phyloP scores from a whole-genome alignment of 1,140 invertebrate species.

The Pachyrhynchus sulphureomaculatus region DNA sequence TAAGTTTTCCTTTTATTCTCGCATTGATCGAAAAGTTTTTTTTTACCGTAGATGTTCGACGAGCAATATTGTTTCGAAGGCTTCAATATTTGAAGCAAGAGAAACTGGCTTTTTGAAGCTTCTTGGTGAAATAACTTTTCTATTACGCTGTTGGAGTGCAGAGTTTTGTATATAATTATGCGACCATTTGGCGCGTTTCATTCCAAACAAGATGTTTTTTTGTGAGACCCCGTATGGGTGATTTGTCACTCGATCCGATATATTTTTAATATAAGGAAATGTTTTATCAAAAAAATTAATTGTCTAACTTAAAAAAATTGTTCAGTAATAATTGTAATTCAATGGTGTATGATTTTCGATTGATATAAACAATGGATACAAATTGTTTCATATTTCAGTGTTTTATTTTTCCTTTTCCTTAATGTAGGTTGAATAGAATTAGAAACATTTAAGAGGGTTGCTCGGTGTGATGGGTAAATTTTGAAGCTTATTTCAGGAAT shows the following conservation, averaged over 20 bases:
- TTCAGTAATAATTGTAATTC: conserved; percentile 44
- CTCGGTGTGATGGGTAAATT: too few relatives aligned
- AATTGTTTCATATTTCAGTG: conserved; percentile 48
- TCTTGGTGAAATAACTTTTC: background rate
- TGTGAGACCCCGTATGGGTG: conserved; percentile 22
- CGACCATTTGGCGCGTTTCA: conserved; percentile 39
- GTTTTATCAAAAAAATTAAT: conserved; percentile 4
- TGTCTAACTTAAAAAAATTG: conserved; percentile 29
- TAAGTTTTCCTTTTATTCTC: too few relatives aligned
- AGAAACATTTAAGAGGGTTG: too few relatives aligned
- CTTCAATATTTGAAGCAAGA: too few relatives aligned
- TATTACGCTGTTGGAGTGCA: background rate
- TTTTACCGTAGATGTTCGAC: too few relatives aligned
- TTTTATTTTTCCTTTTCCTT: conserved; percentile 26
- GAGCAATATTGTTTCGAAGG: too few relatives aligned
- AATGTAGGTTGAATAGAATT: too few relatives aligned
- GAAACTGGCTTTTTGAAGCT: background rate
- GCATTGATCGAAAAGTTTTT: too few relatives aligned
- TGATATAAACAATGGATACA: conserved; percentile 51
- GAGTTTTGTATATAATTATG: conserved; percentile 37
- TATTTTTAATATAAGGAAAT: conserved; percentile 36
- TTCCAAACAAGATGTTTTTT: conserved; percentile 38
- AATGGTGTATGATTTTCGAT: conserved; percentile 49
- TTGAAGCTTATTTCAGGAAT: too few relatives aligned
- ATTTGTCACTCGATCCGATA: conserved; percentile 32